Conservation (phyloP, 2,797 vertebrate species). For the Tapirus indicus region DNA sequence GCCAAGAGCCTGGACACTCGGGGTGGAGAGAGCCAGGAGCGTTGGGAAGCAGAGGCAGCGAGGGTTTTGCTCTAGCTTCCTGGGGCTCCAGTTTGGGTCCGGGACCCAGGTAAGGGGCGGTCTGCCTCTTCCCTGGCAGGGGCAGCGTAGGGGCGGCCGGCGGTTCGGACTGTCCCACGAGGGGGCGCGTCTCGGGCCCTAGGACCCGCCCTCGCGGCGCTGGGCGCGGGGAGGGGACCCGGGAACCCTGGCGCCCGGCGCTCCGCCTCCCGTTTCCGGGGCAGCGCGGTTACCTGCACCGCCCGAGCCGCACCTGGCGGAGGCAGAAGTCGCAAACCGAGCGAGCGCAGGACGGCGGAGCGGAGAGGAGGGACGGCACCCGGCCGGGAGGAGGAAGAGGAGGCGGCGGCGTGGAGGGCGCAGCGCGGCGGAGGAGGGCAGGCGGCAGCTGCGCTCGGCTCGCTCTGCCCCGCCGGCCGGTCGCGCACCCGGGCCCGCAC, state of each 20-base stretch:
- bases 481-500: constrained; percentile 63
- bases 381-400: constrained; percentile 62
- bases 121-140: not conserved
- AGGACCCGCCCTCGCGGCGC: constrained; percentile 71
- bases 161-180: constrained; percentile 74
- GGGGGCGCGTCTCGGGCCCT: constrained; percentile 77
- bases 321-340: constrained; percentile 53
- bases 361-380: constrained; percentile 39
- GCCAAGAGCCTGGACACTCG: not conserved
- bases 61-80: not conserved
- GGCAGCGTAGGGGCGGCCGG: not conserved
- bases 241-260: constrained; percentile 70
- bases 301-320: constrained; percentile 89
- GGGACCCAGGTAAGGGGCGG: not conserved
- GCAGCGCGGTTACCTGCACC: constrained; percentile 85
- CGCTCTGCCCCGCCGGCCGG: constrained; percentile 64
- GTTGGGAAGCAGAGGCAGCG: not conserved
- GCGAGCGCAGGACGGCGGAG: not conserved
- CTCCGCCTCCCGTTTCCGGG: constrained; percentile 77
- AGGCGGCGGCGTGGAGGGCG: constrained; percentile 10
- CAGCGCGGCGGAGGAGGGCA: constrained; percentile 67
- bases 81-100: not conserved
- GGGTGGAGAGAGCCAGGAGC: not conserved
- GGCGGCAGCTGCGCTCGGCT: constrained; percentile 56
- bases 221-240: constrained; percentile 73